phyloP scores from a whole-genome alignment of 2,888 invertebrate genomes.

The Phasia obesa region DNA sequence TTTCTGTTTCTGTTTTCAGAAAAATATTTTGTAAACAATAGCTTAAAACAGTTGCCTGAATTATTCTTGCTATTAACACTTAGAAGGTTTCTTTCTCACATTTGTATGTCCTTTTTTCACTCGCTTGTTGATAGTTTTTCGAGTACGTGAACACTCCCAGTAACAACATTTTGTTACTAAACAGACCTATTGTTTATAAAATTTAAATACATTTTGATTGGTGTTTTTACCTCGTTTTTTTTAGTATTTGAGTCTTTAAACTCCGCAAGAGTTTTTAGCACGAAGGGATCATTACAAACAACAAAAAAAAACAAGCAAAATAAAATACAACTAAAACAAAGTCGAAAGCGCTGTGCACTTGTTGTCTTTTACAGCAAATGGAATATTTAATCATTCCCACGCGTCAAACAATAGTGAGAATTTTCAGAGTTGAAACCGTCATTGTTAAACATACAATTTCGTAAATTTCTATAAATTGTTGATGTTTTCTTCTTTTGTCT shows the following conservation, averaged over 20 bases:
- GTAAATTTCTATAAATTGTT: conserved; percentile 70
- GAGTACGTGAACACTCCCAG: too few species aligned
- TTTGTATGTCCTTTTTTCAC: too few species aligned
- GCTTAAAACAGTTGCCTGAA: too few species aligned
- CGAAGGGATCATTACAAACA: conserved; percentile 69
- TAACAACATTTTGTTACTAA: too few species aligned
- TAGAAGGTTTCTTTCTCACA: too few species aligned
- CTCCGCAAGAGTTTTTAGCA: conserved; percentile 65
- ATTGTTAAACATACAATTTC: conserved; percentile 71
- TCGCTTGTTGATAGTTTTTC: too few species aligned
- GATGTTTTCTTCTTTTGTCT: conserved; percentile 37
- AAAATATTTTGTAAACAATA: too few species aligned
- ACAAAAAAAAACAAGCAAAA: conserved; percentile 33
- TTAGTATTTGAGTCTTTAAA: conserved; percentile 39
- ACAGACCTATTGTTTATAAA: conserved; percentile 68
- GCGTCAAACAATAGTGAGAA: conserved; percentile 73
- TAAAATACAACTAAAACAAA: conserved; percentile 37
- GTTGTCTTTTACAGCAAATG: conserved; percentile 66
- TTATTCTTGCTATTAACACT: too few species aligned
- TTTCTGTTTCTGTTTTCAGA: too few species aligned
- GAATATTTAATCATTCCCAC: conserved; percentile 73
- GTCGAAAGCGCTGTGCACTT: conserved; percentile 52
- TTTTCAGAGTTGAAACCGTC: conserved; percentile 69
- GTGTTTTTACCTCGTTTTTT: not conserved
- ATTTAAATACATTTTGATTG: conserved; percentile 64